Evolutionary conservation across 2,888 invertebrate genomes (phyloP).

Genomic region (Heteromurus nitidus): DNA sequence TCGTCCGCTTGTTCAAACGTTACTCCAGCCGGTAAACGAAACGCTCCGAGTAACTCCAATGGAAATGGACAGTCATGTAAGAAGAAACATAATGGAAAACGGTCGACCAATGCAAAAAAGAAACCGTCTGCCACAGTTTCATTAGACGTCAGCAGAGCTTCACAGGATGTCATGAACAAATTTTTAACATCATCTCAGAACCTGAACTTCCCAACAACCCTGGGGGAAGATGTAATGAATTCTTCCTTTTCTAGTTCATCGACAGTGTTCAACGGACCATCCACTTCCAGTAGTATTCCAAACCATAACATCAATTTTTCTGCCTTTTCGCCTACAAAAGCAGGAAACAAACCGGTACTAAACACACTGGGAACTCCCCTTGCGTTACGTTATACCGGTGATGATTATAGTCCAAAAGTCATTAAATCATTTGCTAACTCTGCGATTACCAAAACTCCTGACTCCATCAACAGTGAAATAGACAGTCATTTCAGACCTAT

Average conservation of each 20-base stretch:
- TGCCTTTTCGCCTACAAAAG: constrained; percentile 52
- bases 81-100: background rate
- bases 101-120: background rate
- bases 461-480: constrained; percentile 70
- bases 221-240: background rate
- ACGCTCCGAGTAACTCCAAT: background rate
- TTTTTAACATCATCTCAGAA: constrained; percentile 40
- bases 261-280: background rate
- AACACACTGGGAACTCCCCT: background rate
- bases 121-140: constrained; percentile 2
- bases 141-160: constrained; percentile 31
- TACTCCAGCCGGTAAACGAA: background rate
- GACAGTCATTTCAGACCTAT: constrained; percentile 71
- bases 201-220: background rate
- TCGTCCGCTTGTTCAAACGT: background rate
- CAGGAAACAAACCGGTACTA: background rate
- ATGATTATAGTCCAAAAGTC: background rate
- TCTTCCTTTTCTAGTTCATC: background rate
- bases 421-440: background rate
- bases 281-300: constrained; percentile 9
- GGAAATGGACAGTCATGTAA: background rate
- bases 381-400: background rate
- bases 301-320: constrained; percentile 36
- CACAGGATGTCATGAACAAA: constrained; percentile 43
- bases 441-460: constrained; percentile 54